phyloP scores from a whole-genome alignment of 2,797 vertebrate species.

The Pseudotriccus pelzelni region DNA sequence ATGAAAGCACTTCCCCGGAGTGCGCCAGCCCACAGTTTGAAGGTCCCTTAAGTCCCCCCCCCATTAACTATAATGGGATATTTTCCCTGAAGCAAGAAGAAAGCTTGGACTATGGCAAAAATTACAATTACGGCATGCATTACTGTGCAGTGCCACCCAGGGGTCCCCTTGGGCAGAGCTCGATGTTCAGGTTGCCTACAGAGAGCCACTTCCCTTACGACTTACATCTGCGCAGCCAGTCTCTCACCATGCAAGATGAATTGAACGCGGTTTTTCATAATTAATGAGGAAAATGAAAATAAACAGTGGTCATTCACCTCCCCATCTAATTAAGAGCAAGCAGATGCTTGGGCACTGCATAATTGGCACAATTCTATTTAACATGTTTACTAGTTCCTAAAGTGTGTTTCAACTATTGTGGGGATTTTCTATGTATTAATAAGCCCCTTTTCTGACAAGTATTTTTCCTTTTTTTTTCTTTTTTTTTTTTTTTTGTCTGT shows the following conservation, averaged over 20 bases:
- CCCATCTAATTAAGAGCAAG: conserved; percentile 84
- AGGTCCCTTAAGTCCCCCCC: conserved; percentile 92
- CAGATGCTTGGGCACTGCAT: conserved; percentile 79
- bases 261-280: conserved; percentile 95
- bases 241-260: conserved; percentile 93
- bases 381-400: conserved; percentile 80
- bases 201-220: conserved; percentile 97
- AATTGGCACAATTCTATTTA: conserved; percentile 81
- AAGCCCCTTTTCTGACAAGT: conserved; percentile 72
- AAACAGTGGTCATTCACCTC: conserved; percentile 86
- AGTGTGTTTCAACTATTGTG: conserved; percentile 81
- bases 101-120: conserved; percentile 91
- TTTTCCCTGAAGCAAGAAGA: conserved; percentile 98
- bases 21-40: conserved; percentile 91
- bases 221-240: conserved; percentile 95
- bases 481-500: conserved; percentile 66
- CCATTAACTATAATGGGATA: conserved; percentile 98
- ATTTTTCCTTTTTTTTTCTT: conserved; percentile 64
- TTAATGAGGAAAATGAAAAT: conserved; percentile 88
- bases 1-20: conserved; percentile 93
- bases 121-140: conserved; percentile 95
- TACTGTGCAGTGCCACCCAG: conserved; percentile 93
- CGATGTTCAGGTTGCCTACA: conserved; percentile 93
- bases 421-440: conserved; percentile 77
- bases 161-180: conserved; percentile 91